phyloP scores from a whole-genome alignment of 2,113 vertebrate genomes.

The zebrafish (Danio rerio) region GRCz12tu NC_133195.1:20777501-20778000 shows the following conservation, averaged over 20 bases:
- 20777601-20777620: constrained; percentile 98
- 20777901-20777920: constrained; percentile 91
- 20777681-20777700: constrained; percentile 91
- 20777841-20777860: constrained; percentile 91
- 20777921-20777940: constrained; percentile 90
- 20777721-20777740: constrained; percentile 97
- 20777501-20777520: constrained; percentile 92
- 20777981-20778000: constrained; percentile 90
- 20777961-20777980: constrained; percentile 96
- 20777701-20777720: constrained; percentile 91
- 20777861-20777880: constrained; percentile 78
- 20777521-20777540: constrained; percentile 96
- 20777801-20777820: constrained; percentile 91
- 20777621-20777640: constrained; percentile 95
- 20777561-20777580: constrained; percentile 96
- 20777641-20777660: constrained; percentile 93
- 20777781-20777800: constrained; percentile 99
- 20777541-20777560: constrained; percentile 93
- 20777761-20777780: constrained; percentile 97
- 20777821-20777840: constrained; percentile 88
- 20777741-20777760: constrained; percentile 96
- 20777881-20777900: constrained; percentile 84
- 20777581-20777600: constrained; percentile 98
- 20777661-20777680: constrained; percentile 90
- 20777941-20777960: constrained; percentile 94